phyloP scores from a whole-genome alignment of 2,797 vertebrate species.

The Sebastes vulpes region DNA sequence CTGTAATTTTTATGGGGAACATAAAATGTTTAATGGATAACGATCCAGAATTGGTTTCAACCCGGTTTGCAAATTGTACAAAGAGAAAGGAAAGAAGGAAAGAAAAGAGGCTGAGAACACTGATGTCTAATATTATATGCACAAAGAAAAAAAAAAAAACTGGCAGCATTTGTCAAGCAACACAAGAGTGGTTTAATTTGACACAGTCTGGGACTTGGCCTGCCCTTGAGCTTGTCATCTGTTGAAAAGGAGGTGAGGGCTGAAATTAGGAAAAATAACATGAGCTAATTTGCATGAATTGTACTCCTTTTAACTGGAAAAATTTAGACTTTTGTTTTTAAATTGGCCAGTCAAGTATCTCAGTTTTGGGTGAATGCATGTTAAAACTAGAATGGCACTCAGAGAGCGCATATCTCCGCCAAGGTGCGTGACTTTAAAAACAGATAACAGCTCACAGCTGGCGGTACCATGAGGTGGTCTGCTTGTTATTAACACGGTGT shows the following conservation, averaged over 20 bases:
- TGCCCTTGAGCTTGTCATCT: conserved; percentile 55
- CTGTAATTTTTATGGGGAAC: conserved; percentile 61
- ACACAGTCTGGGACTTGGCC: conserved; percentile 41
- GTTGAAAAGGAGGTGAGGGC: conserved; percentile 41
- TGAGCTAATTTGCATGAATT: conserved; percentile 44
- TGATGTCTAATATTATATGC: background rate
- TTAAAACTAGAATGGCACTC: background rate
- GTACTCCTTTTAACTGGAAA: conserved; percentile 20
- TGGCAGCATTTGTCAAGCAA: conserved; percentile 30
- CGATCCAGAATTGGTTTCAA: conserved; percentile 55
- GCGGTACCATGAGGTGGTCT: too few relatives aligned
- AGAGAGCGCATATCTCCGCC: too few relatives aligned
- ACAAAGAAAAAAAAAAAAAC: background rate
- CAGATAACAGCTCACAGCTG: too few relatives aligned
- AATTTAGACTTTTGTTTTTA: conserved; percentile 11
- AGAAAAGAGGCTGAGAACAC: background rate
- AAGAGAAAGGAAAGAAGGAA: background rate
- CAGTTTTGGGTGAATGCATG: conserved; percentile 3
- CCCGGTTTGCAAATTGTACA: conserved; percentile 29
- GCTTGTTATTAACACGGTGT: too few relatives aligned
- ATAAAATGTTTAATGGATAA: conserved; percentile 72
- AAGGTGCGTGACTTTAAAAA: too few relatives aligned
- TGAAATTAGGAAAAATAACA: conserved; percentile 44
- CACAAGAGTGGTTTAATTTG: conserved; percentile 43
- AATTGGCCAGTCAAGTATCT: background rate